Conservation (phyloP, 2,797 vertebrate genomes). For the Cyclopterus lumpus region DNA sequence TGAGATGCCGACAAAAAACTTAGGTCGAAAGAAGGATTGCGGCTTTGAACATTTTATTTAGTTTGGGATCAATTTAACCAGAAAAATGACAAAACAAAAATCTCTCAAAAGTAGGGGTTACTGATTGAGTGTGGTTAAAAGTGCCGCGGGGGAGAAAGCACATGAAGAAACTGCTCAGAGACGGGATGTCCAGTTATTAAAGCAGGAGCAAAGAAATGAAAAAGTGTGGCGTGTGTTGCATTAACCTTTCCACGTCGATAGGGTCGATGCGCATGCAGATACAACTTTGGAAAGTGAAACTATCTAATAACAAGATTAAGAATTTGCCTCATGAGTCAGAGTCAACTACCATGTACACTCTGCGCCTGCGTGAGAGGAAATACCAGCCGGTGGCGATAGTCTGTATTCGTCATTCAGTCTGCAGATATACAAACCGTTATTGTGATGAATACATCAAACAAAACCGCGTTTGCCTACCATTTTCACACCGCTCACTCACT, state of each 20-base stretch:
- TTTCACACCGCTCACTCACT: background rate
- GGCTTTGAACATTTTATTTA: constrained; percentile 46
- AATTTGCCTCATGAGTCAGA: background rate
- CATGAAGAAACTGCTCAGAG: constrained; percentile 24
- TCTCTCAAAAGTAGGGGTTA: constrained; percentile 32
- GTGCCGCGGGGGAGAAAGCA: background rate
- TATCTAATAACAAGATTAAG: background rate
- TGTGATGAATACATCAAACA: background rate
- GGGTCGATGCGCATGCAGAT: background rate
- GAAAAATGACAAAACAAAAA: constrained; percentile 42
- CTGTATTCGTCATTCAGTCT: background rate
- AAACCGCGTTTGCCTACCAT: background rate
- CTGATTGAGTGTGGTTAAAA: constrained; percentile 26
- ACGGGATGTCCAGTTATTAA: constrained; percentile 13
- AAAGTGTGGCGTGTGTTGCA: background rate
- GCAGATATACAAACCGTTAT: background rate
- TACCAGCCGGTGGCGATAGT: background rate
- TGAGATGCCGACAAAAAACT: constrained; percentile 43
- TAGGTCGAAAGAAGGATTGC: constrained; percentile 29
- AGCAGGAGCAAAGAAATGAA: background rate
- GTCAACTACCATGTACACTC: background rate
- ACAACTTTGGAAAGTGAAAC: background rate
- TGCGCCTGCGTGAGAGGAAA: background rate
- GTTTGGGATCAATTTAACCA: constrained; percentile 48
- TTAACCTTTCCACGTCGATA: background rate